These are phyloP conservation scores for Pollenia amentaria DNA, from an alignment of 2,888 invertebrate species.

Conservation along the genomic window DNA sequence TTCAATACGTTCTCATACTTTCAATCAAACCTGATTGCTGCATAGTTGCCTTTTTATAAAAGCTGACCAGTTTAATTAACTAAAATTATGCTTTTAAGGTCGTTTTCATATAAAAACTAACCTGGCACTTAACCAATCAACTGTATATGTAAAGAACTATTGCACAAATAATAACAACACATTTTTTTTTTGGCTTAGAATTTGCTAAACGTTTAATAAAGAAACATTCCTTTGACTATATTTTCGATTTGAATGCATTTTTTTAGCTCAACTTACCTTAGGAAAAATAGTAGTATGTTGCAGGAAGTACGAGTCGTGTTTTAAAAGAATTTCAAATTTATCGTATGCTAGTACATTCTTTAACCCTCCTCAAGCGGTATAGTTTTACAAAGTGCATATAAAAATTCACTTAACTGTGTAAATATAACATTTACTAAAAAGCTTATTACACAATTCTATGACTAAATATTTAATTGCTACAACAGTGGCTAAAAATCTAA, in stretches of 20 bases:
- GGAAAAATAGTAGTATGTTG: neutral
- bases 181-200: neutral
- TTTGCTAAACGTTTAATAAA: constrained; percentile 41
- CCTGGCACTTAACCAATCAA: constrained; percentile 38
- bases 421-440: no score
- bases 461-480: no score
- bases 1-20: neutral
- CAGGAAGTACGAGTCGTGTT: no score
- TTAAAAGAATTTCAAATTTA: no score
- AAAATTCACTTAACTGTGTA: no score
- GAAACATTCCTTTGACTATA: constrained; percentile 9
- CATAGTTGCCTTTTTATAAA: neutral
- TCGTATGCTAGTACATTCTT: no score
- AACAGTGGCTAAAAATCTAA: no score
- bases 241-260: constrained; percentile 10
- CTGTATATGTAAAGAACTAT: neutral
- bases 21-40: neutral
- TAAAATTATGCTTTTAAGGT: neutral
- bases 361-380: no score
- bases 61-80: neutral
- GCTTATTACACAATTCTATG: no score
- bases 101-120: neutral
- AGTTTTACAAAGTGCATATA: no score
- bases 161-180: constrained; percentile 17
- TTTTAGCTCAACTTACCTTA: neutral